phyloP scores from a whole-genome alignment of 1,140 invertebrate genomes.

The Leptoteleia sp. region DNA sequence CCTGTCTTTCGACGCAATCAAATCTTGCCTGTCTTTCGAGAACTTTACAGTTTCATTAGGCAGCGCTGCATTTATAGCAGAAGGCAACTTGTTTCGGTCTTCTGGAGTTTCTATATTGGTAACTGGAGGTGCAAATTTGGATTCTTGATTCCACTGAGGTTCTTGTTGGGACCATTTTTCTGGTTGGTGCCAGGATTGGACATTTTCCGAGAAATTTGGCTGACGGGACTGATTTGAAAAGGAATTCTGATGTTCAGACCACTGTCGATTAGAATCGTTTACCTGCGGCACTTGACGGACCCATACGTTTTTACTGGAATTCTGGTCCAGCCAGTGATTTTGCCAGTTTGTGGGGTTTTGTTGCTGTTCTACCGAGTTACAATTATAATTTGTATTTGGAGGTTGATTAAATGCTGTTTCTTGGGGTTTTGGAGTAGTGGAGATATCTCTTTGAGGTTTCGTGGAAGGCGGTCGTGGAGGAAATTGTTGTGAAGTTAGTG shows the following conservation, averaged over 20 bases:
- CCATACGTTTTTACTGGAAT: conserved; percentile 48
- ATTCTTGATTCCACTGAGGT: conserved; percentile 46
- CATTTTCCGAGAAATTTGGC: conserved; percentile 10
- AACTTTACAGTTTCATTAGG: conserved; percentile 60
- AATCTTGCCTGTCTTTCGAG: conserved; percentile 44
- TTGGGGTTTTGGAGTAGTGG: conserved; percentile 45
- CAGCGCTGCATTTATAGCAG: conserved; percentile 19
- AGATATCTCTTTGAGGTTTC: conserved; percentile 17
- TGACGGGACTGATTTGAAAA: conserved; percentile 12
- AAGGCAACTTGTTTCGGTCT: conserved; percentile 67
- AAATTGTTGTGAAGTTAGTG: conserved; percentile 65
- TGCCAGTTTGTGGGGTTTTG: conserved; percentile 66
- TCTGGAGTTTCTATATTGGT: conserved; percentile 67
- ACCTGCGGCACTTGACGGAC: conserved; percentile 32
- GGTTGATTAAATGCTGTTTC: conserved; percentile 26
- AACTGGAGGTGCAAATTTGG: conserved; percentile 28
- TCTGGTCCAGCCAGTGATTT: conserved; percentile 73
- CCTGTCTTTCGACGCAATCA: conserved; percentile 55
- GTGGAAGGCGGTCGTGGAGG: conserved; percentile 15
- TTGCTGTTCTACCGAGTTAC: conserved; percentile 65
- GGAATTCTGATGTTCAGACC: conserved; percentile 37
- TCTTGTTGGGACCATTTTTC: conserved; percentile 16
- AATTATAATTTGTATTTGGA: conserved; percentile 70
- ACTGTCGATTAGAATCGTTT: conserved; percentile 46
- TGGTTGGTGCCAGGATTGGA: conserved; percentile 43